These are phyloP conservation scores for Palaemon carinicauda DNA, from an alignment of 1,140 invertebrate species.

Conservation along the genomic window DNA sequence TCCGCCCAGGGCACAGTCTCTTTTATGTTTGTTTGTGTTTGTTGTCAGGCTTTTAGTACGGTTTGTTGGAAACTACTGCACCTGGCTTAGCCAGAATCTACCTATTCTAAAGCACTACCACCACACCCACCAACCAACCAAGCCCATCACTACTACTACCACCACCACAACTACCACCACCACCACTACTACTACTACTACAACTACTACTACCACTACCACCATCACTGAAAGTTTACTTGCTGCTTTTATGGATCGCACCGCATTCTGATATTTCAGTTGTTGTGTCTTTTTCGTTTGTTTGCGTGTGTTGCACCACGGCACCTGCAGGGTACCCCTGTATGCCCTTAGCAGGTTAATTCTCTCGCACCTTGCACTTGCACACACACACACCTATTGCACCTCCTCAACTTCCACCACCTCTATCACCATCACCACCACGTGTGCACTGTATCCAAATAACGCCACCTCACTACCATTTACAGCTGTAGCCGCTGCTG, in stretches of 20 bases:
- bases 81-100: slow-evolving; percentile 42
- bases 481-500: not conserved
- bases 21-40: slow-evolving; percentile 56
- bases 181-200: slow-evolving; percentile 37
- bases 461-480: slow-evolving; percentile 20
- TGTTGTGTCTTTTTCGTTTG: slow-evolving; percentile 40
- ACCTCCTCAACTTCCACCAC: slow-evolving; percentile 13
- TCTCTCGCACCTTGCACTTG: slow-evolving; percentile 28
- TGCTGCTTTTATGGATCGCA: slow-evolving; percentile 50
- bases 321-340: slow-evolving; percentile 18
- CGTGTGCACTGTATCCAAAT: not conserved
- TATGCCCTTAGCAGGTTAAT: not conserved
- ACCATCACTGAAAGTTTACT: slow-evolving; percentile 50
- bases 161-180: slow-evolving; percentile 29
- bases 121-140: slow-evolving; percentile 17
- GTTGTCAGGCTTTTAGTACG: slow-evolving; percentile 53
- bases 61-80: slow-evolving; percentile 50
- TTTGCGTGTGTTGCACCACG: slow-evolving; percentile 42
- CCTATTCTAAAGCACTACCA: slow-evolving; percentile 24
- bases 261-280: slow-evolving; percentile 51
- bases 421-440: not conserved
- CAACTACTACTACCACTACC: not conserved
- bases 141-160: not conserved
- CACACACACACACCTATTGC: slow-evolving; percentile 9
- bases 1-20: slow-evolving; percentile 54